These are phyloP conservation scores for Hippoglossus hippoglossus DNA, from an alignment of 2,797 vertebrate genomes.

Conservation along the genomic window DNA sequence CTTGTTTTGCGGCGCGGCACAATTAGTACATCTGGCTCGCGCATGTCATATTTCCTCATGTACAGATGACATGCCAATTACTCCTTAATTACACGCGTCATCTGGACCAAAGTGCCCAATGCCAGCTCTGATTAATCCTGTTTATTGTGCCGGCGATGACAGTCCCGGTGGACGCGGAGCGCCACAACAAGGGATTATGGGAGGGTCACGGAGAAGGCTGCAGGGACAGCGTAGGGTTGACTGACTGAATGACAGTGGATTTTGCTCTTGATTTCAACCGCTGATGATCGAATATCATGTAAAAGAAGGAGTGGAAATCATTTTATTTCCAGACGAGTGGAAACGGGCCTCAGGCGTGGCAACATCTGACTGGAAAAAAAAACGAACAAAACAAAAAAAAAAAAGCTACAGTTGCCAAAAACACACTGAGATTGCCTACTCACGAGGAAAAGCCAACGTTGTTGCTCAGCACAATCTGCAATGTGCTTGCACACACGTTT, in stretches of 20 bases:
- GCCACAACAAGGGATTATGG: constrained; percentile 59
- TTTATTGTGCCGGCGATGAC: constrained; percentile 82
- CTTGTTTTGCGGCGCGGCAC: constrained; percentile 45
- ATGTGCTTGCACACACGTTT: constrained; percentile 61
- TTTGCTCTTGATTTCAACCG: constrained; percentile 41
- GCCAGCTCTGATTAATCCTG: constrained; percentile 86
- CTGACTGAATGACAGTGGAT: constrained; percentile 41
- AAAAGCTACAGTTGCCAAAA: constrained; percentile 41
- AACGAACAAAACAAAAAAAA: background rate
- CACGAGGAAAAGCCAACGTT: constrained; percentile 62
- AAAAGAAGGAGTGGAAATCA: constrained; percentile 51
- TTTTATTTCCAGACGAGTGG: constrained; percentile 60
- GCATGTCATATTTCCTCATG: constrained; percentile 85
- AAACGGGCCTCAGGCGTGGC: constrained; percentile 49
- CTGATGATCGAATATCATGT: constrained; percentile 43
- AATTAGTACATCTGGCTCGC: constrained; percentile 69
- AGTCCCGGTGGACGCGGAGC: constrained; percentile 74
- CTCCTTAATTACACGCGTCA: constrained; percentile 88
- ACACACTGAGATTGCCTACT: constrained; percentile 62
- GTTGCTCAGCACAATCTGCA: constrained; percentile 63
- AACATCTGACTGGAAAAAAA: constrained; percentile 34
- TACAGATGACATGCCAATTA: constrained; percentile 89
- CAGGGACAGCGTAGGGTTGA: constrained; percentile 33
- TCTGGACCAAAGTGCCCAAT: constrained; percentile 85
- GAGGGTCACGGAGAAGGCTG: constrained; percentile 39